Evolutionary conservation across 1,140 invertebrate species (phyloP), one percentile per base, ranked within the genome.

Genomic region (Orius insidiosus): DNA sequence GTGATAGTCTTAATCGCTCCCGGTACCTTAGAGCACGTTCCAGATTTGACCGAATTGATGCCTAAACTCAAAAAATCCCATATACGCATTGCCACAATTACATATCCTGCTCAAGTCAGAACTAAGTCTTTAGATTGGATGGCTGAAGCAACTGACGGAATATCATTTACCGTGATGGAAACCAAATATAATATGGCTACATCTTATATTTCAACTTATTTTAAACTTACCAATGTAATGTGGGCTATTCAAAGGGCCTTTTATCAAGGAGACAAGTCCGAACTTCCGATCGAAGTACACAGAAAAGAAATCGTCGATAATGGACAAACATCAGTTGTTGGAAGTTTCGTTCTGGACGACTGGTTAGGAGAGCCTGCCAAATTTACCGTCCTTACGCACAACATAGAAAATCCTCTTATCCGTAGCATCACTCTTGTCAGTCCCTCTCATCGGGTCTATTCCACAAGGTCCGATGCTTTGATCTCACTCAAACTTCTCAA

Each of bases 251-350:
- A 65, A 33, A 52, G 60, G 41, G 59, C 56, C 10, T 70, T 62
- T 47, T 68, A 66, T 45, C 61, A 68, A 51, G 67, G 66, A 31
- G 65, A 66, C 43, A 55, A 56, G n/a, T 53, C 59, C 5, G 63
- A 65, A 53, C 56, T 72, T 44, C 68, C 69, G 10, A 62, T 71
- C 36, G 70, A 73, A 59, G 62, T 68, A 53, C 66, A 68, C 47
- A 55, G 66, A 3, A 52, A 63, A 30, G 65, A 66, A 56, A 59
- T 68, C n/a, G 45, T 52, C 2, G 56, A 58, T 44, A 63, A 66
- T 47, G 63, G 63, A 0, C 54, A 63, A 13, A 56, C 53, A 14
- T 59, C 58, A 1, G 60, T 69, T 4, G 67, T 63, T 1, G 67
- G 67, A 3, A 65, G 59, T 49, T 70, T 70, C 51, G 60, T 66